phyloP scores from a whole-genome alignment of 2,888 invertebrate species.

The Conus canariensis region DNA sequence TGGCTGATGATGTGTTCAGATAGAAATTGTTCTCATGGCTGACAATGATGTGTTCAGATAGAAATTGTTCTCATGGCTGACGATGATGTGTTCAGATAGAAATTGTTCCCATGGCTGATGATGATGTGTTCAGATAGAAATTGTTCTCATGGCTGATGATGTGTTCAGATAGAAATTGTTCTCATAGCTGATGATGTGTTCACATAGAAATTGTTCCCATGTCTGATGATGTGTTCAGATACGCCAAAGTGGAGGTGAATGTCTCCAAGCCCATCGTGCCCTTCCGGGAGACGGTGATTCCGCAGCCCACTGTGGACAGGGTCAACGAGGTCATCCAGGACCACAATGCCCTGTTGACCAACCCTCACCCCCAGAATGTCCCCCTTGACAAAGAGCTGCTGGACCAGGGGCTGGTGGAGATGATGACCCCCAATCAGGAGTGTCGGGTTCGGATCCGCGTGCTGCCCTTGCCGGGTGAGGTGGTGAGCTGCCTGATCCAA shows the following conservation, averaged over 20 bases:
- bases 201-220: no score
- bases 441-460: constrained; percentile 87
- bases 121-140: no score
- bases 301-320: constrained; percentile 89
- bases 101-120: no score
- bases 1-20: no score
- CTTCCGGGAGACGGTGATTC: constrained; percentile 94
- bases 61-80: no score
- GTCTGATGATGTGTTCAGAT: constrained; percentile 79
- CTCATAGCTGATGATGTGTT: no score
- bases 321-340: constrained; percentile 89
- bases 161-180: no score
- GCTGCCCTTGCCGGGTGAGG: constrained; percentile 86
- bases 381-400: constrained; percentile 66
- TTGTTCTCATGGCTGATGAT: no score
- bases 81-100: no score
- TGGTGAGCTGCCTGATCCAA: constrained; percentile 86
- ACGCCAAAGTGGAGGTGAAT: constrained; percentile 86
- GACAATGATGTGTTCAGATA: no score
- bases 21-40: no score
- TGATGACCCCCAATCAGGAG: constrained; percentile 86
- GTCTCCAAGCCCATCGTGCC: constrained; percentile 98
- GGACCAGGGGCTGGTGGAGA: constrained; percentile 68
- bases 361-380: background rate
- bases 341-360: constrained; percentile 73